Conservation (phyloP, 2,888 invertebrate species). For the Mactromeris polynyma region DNA sequence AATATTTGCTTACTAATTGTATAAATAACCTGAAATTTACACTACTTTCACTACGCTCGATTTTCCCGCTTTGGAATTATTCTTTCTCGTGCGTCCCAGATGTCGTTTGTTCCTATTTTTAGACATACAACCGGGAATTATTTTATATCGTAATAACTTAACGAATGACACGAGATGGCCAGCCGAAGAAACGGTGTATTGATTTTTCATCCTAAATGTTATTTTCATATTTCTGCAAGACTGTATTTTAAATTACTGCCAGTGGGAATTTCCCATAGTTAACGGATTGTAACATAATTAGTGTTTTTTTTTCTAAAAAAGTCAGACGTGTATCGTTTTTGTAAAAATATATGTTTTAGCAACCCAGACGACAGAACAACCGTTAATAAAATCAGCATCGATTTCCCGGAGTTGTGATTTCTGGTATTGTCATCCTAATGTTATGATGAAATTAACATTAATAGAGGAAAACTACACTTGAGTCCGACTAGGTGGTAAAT, state of each 20-base stretch:
- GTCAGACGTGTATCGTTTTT: not conserved
- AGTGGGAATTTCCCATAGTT: not conserved
- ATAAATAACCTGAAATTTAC: too few species aligned
- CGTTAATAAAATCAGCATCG: not conserved
- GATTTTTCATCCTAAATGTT: not conserved
- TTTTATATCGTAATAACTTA: not conserved
- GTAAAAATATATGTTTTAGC: not conserved
- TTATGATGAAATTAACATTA: not conserved
- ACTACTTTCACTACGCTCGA: too few species aligned
- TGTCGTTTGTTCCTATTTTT: not conserved
- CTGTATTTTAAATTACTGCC: not conserved
- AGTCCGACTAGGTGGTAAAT: not conserved
- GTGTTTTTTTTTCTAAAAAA: not conserved
- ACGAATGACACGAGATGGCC: not conserved
- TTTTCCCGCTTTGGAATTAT: not conserved
- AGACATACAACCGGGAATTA: not conserved
- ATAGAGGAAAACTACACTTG: not conserved
- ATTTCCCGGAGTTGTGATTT: not conserved
- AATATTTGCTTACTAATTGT: too few species aligned
- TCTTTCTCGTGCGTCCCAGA: not conserved
- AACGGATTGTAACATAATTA: not conserved
- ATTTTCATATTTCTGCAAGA: constrained; percentile 3
- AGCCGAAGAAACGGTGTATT: not conserved
- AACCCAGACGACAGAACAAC: not conserved
- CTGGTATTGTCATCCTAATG: not conserved